Evolutionary conservation across 2,797 vertebrate species (phyloP).

Genomic region (Lepus oiostolus): DNA sequence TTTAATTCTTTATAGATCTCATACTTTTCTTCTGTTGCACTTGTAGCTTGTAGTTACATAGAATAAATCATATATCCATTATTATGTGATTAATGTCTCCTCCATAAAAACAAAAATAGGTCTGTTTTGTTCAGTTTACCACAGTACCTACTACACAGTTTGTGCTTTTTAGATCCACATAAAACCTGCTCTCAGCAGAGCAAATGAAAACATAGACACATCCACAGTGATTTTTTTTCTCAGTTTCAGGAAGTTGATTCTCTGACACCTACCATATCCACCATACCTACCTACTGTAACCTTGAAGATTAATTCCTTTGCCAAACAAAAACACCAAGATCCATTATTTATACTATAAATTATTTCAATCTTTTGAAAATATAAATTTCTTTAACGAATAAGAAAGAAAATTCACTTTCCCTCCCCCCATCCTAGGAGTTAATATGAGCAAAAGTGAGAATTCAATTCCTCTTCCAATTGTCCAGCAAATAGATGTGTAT

Average conservation of each 20-base stretch:
- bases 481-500: background rate
- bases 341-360: background rate
- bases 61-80: background rate
- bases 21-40: background rate
- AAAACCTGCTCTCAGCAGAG: background rate
- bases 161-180: background rate
- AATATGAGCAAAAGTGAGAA: background rate
- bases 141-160: background rate
- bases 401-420: background rate
- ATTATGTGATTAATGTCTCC: background rate
- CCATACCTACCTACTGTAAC: background rate
- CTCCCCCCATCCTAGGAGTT: background rate
- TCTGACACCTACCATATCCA: background rate
- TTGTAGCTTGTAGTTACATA: background rate
- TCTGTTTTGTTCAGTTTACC: background rate
- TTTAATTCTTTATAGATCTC: background rate
- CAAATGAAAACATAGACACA: background rate
- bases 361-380: background rate
- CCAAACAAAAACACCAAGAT: background rate
- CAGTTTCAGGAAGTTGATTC: background rate
- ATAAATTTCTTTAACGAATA: background rate
- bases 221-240: background rate
- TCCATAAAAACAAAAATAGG: background rate
- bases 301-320: background rate
- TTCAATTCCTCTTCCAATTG: background rate